phyloP scores from a whole-genome alignment of 2,888 invertebrate species.

The Stictocephala bisonia region DNA sequence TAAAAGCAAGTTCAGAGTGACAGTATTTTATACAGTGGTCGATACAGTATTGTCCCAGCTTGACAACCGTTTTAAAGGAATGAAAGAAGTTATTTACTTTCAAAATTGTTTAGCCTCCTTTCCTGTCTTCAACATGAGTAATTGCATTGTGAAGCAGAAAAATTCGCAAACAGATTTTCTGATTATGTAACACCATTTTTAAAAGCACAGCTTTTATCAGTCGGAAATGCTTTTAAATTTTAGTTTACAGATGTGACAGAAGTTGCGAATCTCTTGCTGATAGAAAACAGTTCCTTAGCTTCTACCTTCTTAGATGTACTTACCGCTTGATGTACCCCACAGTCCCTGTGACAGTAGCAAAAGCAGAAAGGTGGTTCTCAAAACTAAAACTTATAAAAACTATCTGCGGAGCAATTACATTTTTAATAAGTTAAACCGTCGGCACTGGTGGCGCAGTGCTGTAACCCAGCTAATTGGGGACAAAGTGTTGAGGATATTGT shows the following conservation, averaged over 20 bases:
- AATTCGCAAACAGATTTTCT: background rate
- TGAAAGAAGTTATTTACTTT: background rate
- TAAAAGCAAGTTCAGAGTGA: background rate
- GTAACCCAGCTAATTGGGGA: too few species aligned
- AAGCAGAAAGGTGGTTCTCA: background rate
- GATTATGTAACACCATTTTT: background rate
- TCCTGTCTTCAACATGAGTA: background rate
- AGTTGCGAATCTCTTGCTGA: background rate
- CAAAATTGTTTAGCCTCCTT: background rate
- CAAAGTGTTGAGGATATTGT: too few species aligned
- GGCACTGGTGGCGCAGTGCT: too few species aligned
- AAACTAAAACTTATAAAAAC: slow-evolving; percentile 2
- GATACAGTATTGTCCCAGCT: background rate
- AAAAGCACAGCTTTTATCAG: background rate
- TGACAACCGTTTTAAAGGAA: background rate
- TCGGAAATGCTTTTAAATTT: too few species aligned
- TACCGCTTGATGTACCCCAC: too few species aligned
- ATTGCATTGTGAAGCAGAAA: background rate
- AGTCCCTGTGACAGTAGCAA: background rate
- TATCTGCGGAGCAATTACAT: background rate
- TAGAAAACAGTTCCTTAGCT: background rate
- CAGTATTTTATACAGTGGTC: background rate
- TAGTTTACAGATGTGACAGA: background rate
- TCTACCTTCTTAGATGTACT: background rate
- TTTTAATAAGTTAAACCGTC: too few species aligned